Base-by-base conservation (phyloP, 2,888 invertebrate species). In the Eilema griseolum region DNA sequence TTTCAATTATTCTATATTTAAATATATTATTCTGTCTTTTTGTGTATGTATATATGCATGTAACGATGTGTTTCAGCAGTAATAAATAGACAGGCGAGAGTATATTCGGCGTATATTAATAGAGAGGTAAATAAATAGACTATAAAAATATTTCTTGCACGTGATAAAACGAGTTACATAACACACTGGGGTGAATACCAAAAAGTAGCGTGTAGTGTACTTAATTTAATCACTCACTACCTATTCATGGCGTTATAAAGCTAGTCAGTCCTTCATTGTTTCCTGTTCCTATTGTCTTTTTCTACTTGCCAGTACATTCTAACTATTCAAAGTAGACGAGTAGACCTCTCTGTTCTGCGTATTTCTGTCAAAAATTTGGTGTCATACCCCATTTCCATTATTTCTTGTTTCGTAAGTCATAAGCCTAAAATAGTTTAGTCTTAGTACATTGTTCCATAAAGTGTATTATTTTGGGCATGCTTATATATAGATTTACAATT, bases 141-240 rank as follows among this genome's bases (percentile, higher is more conserved):
- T 65, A 65, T 65, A 57, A 31, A 24, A 41, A 37, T 59, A 41
- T 46, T 24, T 46, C 46, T 60, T 28, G 14, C 26, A 57, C 28
- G 56, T 67, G 33, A 57, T 28, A 41, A 63, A 63, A 7, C 3
- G 37, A 63, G 20, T 71, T 71, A 67, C 20, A 60, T 67, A 71
- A 71, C 67, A 52, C 33, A 60, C 33, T 41, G 63, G 71, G 71
- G 41, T n/a, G 23, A 24, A 46, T 71, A 67, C 71, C 63, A 67
- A 71, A 52, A 16, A 23, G 24, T 26, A 46, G 26, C 64, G 16
- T 26, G 60, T 33, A 31, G 33, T 41, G 16, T 41, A 31, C 41
- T 72, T 68, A 24, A 56, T 69, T 56, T 59, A 70, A 64, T 63
- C 64, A 60, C 63, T 57, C 24, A 56, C 11, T 24, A n/a, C n/a